These are phyloP conservation scores for Jaculus jaculus DNA, from an alignment of 2,113 vertebrate genomes.

Conservation along the genomic window DNA sequence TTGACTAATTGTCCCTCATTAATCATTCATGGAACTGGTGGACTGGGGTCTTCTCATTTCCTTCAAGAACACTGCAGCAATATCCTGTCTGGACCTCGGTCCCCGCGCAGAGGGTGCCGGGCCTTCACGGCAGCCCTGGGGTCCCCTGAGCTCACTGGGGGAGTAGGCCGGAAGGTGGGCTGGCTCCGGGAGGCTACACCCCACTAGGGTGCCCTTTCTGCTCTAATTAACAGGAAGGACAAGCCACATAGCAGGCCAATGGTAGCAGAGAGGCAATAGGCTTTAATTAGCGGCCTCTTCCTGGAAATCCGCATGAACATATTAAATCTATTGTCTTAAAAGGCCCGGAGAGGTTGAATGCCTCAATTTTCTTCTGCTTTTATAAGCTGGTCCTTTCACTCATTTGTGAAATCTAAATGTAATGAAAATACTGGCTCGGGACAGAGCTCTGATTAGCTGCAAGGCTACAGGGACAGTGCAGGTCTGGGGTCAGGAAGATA, in stretches of 20 bases:
- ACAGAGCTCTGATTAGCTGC: not conserved
- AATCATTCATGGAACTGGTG: conserved; percentile 71
- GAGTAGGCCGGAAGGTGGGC: conserved; percentile 32
- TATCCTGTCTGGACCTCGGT: conserved; percentile 43
- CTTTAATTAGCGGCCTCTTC: conserved; percentile 72
- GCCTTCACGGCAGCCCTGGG: not conserved
- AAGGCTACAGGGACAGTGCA: not conserved
- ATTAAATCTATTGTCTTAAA: conserved; percentile 73
- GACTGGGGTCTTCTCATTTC: conserved; percentile 32
- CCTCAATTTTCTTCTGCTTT: conserved; percentile 53
- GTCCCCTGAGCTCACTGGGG: not conserved
- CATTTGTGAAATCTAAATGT: conserved; percentile 48
- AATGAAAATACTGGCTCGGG: conserved; percentile 34
- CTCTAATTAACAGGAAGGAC: conserved; percentile 70
- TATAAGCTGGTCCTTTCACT: conserved; percentile 46
- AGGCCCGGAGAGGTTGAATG: conserved; percentile 57
- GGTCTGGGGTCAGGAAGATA: not conserved
- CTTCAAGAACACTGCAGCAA: conserved; percentile 38
- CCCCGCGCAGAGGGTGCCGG: not conserved
- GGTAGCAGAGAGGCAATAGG: conserved; percentile 63
- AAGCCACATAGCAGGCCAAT: conserved; percentile 19
- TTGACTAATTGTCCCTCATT: conserved; percentile 70
- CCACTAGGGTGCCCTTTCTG: conserved; percentile 11
- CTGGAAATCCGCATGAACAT: conserved; percentile 67
- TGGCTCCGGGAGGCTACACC: not conserved